A percentile compares a stretch with the other conserved stretches of the same genome.
Evolutionary conservation across 2,888 invertebrate genomes (phyloP).

Genomic region (Euspilapteryx auroguttella): DNA sequence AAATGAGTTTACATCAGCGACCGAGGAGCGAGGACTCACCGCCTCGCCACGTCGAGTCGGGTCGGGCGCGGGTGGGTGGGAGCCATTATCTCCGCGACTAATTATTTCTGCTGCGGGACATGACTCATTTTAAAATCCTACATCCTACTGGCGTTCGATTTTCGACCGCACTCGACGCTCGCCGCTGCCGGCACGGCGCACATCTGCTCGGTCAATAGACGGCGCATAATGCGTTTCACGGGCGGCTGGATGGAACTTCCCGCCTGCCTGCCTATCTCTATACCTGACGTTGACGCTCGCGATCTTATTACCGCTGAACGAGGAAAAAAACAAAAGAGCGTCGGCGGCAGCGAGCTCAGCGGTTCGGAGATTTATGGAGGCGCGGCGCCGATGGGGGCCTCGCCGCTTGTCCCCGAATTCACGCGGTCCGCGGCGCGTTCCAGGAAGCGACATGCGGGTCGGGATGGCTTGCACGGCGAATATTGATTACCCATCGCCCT

Average conservation of each 20-base stretch:
- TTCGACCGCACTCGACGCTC: background rate
- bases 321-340: constrained; percentile 42
- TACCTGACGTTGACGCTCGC: constrained; percentile 53
- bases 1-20: no score
- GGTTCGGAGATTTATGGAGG: constrained; percentile 43
- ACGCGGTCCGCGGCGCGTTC: no score
- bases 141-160: no score
- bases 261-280: constrained; percentile 18
- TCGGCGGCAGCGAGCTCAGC: constrained; percentile 19
- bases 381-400: constrained; percentile 44
- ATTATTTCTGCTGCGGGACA: no score
- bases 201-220: constrained; percentile 31
- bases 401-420: constrained; percentile 10
- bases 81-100: no score
- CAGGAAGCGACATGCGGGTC: constrained; percentile 40
- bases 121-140: no score
- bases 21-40: no score
- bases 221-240: constrained; percentile 13
- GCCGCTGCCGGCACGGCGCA: constrained; percentile 5
- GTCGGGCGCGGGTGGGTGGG: no score
- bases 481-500: constrained; percentile 48
- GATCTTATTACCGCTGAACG: constrained; percentile 42
- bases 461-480: constrained; percentile 26
- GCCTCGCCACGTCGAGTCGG: no score
- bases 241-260: constrained; percentile 10